phyloP scores from a whole-genome alignment of 2,888 invertebrate genomes.

The Lamellibrachia columna region DNA sequence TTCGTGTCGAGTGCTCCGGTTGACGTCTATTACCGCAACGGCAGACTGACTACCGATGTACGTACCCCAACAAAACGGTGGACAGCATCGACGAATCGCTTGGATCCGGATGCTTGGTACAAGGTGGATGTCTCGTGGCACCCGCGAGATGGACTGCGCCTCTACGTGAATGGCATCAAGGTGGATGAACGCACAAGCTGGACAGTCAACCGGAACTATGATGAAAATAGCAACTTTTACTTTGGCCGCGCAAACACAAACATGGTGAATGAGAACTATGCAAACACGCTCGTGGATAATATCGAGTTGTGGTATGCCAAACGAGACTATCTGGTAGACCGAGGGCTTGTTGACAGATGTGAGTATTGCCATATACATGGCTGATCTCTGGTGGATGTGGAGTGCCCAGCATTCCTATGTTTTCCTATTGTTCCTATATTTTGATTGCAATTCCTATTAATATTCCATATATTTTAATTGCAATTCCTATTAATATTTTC shows the following conservation, averaged over 20 bases:
- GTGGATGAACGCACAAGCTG: conserved; percentile 32
- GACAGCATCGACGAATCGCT: conserved; percentile 32
- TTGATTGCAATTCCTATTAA: too few relatives aligned
- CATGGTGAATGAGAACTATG: conserved; percentile 13
- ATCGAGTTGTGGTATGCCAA: conserved; percentile 21
- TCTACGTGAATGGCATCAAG: conserved; percentile 52
- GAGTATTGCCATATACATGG: neutral
- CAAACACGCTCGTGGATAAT: neutral
- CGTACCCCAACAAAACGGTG: conserved; percentile 53
- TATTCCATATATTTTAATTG: too few relatives aligned
- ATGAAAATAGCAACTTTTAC: conserved; percentile 27
- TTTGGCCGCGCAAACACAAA: conserved; percentile 38
- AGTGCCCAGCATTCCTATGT: too few relatives aligned
- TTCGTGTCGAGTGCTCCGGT: conserved; percentile 60
- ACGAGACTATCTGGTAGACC: conserved; percentile 26
- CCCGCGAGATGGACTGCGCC: conserved; percentile 48
- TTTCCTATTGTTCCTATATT: too few relatives aligned
- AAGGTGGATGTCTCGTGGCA: conserved; percentile 57
- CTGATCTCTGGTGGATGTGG: neutral
- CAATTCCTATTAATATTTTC: too few relatives aligned
- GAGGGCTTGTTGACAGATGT: conserved; percentile 26
- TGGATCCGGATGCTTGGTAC: conserved; percentile 11
- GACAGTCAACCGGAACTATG: neutral
- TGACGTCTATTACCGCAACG: conserved; percentile 56
- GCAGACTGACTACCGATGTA: conserved; percentile 53